Evolutionary conservation across 1,140 invertebrate species (phyloP), one percentile per base, ranked within the genome.

Genomic region (Zaprionus davidi): DNA sequence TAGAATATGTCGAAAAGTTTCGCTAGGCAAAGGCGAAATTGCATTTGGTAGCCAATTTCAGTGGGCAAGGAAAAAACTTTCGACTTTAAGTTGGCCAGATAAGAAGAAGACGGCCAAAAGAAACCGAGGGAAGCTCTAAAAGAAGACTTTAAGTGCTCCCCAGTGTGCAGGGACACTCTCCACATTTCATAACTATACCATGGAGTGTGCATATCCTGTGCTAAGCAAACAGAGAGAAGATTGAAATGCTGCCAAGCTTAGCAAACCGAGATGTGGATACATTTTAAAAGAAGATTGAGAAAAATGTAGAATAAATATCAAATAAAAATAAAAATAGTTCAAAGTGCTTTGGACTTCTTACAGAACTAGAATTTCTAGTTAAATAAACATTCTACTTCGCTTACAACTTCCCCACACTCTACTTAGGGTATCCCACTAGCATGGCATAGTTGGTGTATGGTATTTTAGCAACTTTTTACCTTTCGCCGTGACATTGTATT

Each of bases 41-140:
- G 70, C 71, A 87, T 88, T 90, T 90, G 73, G 85, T 88, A 78
- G 72, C 78, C 81, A 82, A 78, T 88, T 87, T 78, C 57, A 53
- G 57, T 55, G 67, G 26, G 58, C 38, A 65, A 67, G 57, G 38
- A 41, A 59, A 62, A 56, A 66, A 78, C 65, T 69, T 81, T 68
- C 28, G 53, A 69, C 78, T 90, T 81, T 57, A 81, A 84, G 69
- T 66, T 70, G 44, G 17, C 20, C 53, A 72, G 85, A 88, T 90
- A 90, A 81, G 71, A 74, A 69, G 49, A 55, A 65, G 13, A 6
- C 20, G 2, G 28, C 24, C 20, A 26, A 65, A 71, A 46, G 51
- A 64, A 60, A 59, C 44, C 44, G 44, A 69, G n/a, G 20, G 17
- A 58, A 58, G 11, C 53, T 38, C 55, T 15, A 2, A 17, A 46